These are phyloP conservation scores for Cerastoderma edule DNA, from an alignment of 2,888 invertebrate genomes.

Conservation along the genomic window DNA sequence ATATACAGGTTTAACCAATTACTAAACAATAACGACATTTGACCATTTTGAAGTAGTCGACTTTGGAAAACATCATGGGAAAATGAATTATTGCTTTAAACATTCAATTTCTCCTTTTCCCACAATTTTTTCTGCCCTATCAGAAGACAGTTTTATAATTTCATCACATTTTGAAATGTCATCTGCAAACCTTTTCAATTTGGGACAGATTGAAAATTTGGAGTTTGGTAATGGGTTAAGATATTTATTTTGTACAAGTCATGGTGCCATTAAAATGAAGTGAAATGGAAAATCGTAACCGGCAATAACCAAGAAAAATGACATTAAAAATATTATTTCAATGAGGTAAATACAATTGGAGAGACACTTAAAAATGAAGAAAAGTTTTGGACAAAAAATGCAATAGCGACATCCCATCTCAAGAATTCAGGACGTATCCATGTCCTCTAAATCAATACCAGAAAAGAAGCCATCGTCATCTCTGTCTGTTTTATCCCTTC, in stretches of 20 bases:
- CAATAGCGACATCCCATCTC: no score
- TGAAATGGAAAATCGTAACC: no score
- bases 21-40: background rate
- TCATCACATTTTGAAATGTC: background rate
- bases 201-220: background rate
- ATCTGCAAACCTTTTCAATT: background rate
- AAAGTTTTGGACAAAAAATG: no score
- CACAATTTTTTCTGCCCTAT: background rate
- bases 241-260: no score
- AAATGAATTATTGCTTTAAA: background rate
- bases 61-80: conserved; percentile 6
- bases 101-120: conserved; percentile 9
- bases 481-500: conserved; percentile 7
- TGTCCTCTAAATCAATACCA: conserved; percentile 45
- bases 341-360: no score
- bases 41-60: background rate
- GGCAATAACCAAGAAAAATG: no score
- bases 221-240: background rate
- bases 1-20: background rate
- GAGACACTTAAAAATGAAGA: no score
- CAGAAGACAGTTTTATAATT: background rate
- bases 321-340: no score
- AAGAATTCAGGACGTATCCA: background rate
- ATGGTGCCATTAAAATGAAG: no score
- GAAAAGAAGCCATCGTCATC: conserved; percentile 61